Evolutionary conservation across 2,888 invertebrate species (phyloP).

Genomic region (Steinernema carpocapsae): DNA sequence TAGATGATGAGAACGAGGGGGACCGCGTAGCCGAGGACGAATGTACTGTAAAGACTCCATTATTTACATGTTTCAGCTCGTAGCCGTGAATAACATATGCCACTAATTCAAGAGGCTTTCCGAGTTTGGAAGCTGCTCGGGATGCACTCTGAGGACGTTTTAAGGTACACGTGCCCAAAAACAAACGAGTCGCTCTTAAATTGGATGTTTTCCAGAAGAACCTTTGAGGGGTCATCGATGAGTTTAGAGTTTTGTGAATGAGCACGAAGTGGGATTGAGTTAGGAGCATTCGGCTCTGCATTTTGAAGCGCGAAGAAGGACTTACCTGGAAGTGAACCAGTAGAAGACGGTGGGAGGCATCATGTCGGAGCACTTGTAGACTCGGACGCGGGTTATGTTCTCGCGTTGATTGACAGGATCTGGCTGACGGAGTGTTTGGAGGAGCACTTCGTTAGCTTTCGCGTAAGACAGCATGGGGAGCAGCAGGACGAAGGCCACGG

Average conservation of each 20-base stretch:
- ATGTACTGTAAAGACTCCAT: constrained; percentile 53
- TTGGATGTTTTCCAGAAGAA: too few species aligned
- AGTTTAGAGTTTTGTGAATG: too few species aligned
- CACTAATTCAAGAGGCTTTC: background rate
- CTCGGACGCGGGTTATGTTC: constrained; percentile 63
- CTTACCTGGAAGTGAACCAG: constrained; percentile 62
- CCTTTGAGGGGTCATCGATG: too few species aligned
- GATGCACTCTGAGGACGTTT: too few species aligned
- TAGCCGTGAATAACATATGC: background rate
- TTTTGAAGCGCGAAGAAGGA: too few species aligned
- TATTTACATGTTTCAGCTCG: background rate
- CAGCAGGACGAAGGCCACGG: constrained; percentile 60
- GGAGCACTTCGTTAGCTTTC: constrained; percentile 49
- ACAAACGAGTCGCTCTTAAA: too few species aligned
- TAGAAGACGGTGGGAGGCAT: constrained; percentile 63
- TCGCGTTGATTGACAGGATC: constrained; percentile 42
- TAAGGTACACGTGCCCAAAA: too few species aligned
- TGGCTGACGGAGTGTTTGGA: constrained; percentile 48
- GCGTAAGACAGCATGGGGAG: constrained; percentile 65
- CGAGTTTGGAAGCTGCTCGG: too few species aligned
- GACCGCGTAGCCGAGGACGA: constrained; percentile 64
- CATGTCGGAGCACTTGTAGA: constrained; percentile 60
- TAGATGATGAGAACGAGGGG: constrained; percentile 63
- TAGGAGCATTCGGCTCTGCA: background rate
- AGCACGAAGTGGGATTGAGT: too few species aligned